Evolutionary conservation across 2,888 invertebrate genomes (phyloP), one percentile per base, ranked within the genome.

Genomic region (Brenthis ino): DNA sequence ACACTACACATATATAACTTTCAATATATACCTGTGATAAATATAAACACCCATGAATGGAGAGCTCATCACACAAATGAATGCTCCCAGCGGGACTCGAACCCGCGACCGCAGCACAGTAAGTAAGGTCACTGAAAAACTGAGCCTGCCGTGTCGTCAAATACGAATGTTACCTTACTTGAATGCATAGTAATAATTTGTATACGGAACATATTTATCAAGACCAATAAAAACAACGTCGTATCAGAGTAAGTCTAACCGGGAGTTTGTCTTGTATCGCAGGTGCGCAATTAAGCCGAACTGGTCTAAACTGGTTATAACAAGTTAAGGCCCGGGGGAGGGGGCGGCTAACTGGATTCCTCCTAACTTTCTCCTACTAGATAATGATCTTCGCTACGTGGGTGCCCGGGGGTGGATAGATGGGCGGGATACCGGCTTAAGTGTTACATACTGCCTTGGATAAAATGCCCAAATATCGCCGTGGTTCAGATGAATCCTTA

Each of bases 361-460:
- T 85, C 89, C 85, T 84, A 89, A 91, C 91, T 91, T 91, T 91
- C 89, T 86, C 88, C 81, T 83, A 79, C 79, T 80, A 90, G 92
- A 92, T 92, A 92, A 92, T 92, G 91, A 92, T 92, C 92, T 92
- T 92, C 86, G 84, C 81, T 86, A 87, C 89, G 90, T 88, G 89
- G 90, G 89, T 86, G 88, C 88, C 75, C 73, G 76, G 61, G 54
- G 77, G 67, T 12, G 68, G 69, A 57, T 67, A 66, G 70, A 73
- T 77, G 65, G 67, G 82, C 83, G 80, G 63, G 63, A 76, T 64
- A 28, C 6, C 53, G 72, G 80, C 80, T 84, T 81, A 57, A 81
- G 83, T 70, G 68, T 71, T 24, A 47, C 60, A 75, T 79, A 80
- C 77, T 33, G 58, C 33, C 33, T 60, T 60, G 77, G 53, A 67